Evolutionary conservation across 2,113 vertebrate genomes (phyloP), one percentile per base, ranked within the genome.

Genomic region (Scatophagus argus): DNA sequence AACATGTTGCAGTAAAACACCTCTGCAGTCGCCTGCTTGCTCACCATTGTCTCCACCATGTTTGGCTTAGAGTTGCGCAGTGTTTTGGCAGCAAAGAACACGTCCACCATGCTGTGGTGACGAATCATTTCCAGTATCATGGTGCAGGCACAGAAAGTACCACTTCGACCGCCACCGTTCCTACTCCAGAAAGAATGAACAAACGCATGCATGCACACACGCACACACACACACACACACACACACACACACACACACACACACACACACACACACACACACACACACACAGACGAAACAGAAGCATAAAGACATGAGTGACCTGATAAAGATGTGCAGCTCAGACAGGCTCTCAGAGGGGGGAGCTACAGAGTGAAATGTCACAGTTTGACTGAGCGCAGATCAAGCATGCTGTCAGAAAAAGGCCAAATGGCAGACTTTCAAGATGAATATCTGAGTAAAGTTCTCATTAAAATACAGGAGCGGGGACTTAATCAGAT

Each of bases 41-140:
- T 96, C 89, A 99, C 98, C 97, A 99, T 95, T 14, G 97, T 97
- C 91, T 99, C 98, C 87, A 99, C 98, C 98, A 99, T 99, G 91
- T 99, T 99, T 91, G 98, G 96, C 84, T 99, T 99, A 70, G 97
- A 96, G 95, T 99, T 99, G 83, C 97, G 96, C 81, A 99, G 95
- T 1, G 95, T 98, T 94, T 99, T 99, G 86, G 97, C 97, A 75
- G 97, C 96, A 56, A 97, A 99, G 94, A 99, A 99, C 78, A 98
- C 95, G 47, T 99, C 98, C 71, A 95, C 97, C 89, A 98, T 85
- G 90, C 95, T 97, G 92, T 99, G 98, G 82, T 96, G 96, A 61
- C 96, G 96, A 73, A 98, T 94, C 98, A 99, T 99, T 89, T 99
- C 98, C 92, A 97, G 93, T 82, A 99, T 94, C 78, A 97, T 97